Percentiles rank a stretch among this genome's conserved stretches.
phyloP scores from a whole-genome alignment of 2,797 vertebrate genomes.

The Melanogrammus aeglefinus region DNA sequence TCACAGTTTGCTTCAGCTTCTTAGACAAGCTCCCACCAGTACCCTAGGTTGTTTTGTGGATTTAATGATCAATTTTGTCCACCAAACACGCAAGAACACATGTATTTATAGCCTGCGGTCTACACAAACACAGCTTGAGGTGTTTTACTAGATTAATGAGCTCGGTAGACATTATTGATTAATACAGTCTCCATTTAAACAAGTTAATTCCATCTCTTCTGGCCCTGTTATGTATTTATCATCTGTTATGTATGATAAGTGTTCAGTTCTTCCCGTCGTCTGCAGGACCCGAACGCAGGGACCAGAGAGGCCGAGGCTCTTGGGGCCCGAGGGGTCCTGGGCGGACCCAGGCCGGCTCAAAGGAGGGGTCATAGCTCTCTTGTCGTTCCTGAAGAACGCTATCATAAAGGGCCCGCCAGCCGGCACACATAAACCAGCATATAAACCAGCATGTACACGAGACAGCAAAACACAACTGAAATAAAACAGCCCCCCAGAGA shows the following conservation, averaged over 20 bases:
- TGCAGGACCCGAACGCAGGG: no score
- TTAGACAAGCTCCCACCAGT: not conserved
- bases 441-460: slow-evolving; percentile 13
- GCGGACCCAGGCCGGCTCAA: not conserved
- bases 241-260: not conserved
- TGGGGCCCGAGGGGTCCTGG: not conserved
- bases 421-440: slow-evolving; percentile 19
- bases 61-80: not conserved
- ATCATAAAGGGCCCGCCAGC: slow-evolving; percentile 40
- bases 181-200: not conserved
- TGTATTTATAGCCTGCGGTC: not conserved
- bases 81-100: not conserved
- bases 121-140: not conserved
- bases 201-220: not conserved
- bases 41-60: not conserved
- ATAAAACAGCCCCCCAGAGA: slow-evolving; percentile 4
- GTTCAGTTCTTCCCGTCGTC: not conserved
- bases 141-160: not conserved
- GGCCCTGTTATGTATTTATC: not conserved
- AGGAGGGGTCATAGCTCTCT: slow-evolving; percentile 1
- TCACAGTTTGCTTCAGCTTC: not conserved
- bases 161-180: not conserved
- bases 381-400: slow-evolving; percentile 13
- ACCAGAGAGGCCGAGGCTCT: no score
- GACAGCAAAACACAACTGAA: slow-evolving; percentile 11